Base-by-base conservation (phyloP, 1,140 invertebrate species). In the Euwallacea fornicatus region DNA sequence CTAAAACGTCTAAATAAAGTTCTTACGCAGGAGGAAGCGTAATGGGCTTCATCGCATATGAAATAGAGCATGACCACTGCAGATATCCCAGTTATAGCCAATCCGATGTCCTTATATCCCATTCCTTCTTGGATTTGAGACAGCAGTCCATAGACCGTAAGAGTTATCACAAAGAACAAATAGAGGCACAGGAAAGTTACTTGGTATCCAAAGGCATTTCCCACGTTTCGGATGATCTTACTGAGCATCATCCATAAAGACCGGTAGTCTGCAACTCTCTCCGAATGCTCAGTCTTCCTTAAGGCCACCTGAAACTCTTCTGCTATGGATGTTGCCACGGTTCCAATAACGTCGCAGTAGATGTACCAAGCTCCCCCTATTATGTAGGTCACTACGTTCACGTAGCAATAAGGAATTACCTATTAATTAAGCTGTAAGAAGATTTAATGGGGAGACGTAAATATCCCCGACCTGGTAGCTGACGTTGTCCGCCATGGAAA, bases 81-180 rank as follows among this genome's bases (percentile, higher is more conserved):
- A 78, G 85, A 87, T 6, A 84, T 75, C 0, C 87, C 88, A 3
- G 87, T 89, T n/a, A 88, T 81, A 0, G 86, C 85, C 2, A 89
- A 71, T 2, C 88, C 88, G 50, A 89, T 86, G 73, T 90, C 88
- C 76, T 89, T 90, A 7, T 86, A 83, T 8, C 87, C 87, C 69
- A 90, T 87, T 2, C 88, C 88, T 59, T 87, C 86, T 54, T 88
- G 88, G 7, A 90, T 85, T 77, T 89, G 87, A 0, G 88, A 89
- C 75, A 90, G 82, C 4, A 90, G 78, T 0, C 88, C 88, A 68
- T 90, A 90, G 69, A 90, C 87, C 6, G 88, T 89, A 9, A 90
- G 76, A 4, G 88, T 90, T 16, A 89, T 88, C 60, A 88, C 87
- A 16, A 90, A 83, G 73, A 90, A 90, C 7, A 90, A 81, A 74